Percentiles rank a stretch among this genome's conserved stretches.
Conservation (phyloP, 35 echinoderm and acorn worm species). For the Ophiothrix spiculata region DNA sequence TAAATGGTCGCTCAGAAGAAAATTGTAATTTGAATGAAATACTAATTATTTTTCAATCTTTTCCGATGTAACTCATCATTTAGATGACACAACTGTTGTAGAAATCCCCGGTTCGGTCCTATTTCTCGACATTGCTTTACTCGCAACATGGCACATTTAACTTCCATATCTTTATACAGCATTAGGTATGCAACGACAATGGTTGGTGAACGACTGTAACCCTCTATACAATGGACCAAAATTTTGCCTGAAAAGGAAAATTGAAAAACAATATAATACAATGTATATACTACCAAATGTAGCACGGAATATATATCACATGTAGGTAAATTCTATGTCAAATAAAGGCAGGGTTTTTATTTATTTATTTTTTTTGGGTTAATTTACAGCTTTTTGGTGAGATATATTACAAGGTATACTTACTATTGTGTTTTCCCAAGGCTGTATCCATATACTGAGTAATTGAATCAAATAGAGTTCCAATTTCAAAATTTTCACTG, state of each 20-base stretch:
- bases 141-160: slow-evolving; percentile 38
- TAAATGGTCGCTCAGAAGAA: too few species aligned
- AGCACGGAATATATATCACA: background rate
- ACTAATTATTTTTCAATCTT: background rate
- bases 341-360: background rate
- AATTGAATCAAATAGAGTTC: background rate
- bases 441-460: background rate
- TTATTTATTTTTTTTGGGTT: too few species aligned
- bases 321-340: background rate
- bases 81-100: slow-evolving; percentile 58
- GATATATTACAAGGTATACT: too few species aligned
- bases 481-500: background rate
- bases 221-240: slow-evolving; percentile 44
- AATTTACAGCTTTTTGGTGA: too few species aligned
- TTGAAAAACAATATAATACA: background rate
- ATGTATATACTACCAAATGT: too few species aligned
- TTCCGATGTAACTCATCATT: slow-evolving; percentile 38
- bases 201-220: slow-evolving; percentile 43
- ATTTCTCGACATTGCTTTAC: slow-evolving; percentile 65
- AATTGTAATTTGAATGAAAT: too few species aligned
- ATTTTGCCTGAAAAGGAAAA: slow-evolving; percentile 37
- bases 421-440: too few species aligned
- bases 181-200: slow-evolving; percentile 80
- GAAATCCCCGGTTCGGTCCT: slow-evolving; percentile 77
- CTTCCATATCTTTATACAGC: slow-evolving; percentile 53